A percentile compares a stretch with the other conserved stretches of the same genome.
Evolutionary conservation across 2,888 invertebrate genomes (phyloP).

Genomic region (Drepanosiphum platanoidis): DNA sequence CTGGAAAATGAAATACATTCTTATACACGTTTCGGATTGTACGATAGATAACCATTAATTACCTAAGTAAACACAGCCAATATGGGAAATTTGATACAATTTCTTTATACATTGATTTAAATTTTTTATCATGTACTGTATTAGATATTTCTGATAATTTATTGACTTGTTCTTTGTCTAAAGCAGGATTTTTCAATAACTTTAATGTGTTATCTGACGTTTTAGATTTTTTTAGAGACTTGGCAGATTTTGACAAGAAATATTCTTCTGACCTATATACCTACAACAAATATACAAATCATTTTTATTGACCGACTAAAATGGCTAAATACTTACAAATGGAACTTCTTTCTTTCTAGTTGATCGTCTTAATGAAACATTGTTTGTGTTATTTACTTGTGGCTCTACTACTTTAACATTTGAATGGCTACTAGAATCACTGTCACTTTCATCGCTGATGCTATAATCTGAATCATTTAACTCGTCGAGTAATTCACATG

Average conservation of each 20-base stretch:
- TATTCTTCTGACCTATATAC: constrained; percentile 66
- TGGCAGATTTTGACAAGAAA: constrained; percentile 66
- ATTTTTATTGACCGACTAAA: constrained; percentile 42
- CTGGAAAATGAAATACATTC: constrained; percentile 68
- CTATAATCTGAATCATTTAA: constrained; percentile 65
- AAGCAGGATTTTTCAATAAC: constrained; percentile 76
- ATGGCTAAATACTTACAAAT: constrained; percentile 39
- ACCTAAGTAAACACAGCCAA: constrained; percentile 75
- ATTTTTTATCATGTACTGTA: constrained; percentile 71
- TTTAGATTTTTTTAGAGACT: constrained; percentile 67
- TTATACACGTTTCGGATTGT: background rate
- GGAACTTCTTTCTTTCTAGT: constrained; percentile 49
- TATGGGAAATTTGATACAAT: constrained; percentile 74
- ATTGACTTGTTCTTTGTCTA: constrained; percentile 76
- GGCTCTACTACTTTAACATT: background rate
- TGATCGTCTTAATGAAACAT: constrained; percentile 45
- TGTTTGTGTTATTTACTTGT: background rate
- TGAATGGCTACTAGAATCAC: constrained; percentile 30
- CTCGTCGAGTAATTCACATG: constrained; percentile 65
- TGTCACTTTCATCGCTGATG: constrained; percentile 65
- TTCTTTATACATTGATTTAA: constrained; percentile 71
- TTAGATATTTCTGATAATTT: constrained; percentile 68
- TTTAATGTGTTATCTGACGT: constrained; percentile 85
- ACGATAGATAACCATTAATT: constrained; percentile 64
- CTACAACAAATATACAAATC: constrained; percentile 45